These are phyloP conservation scores for Paracentrotus lividus DNA, from an alignment of 53 echinoderm and acorn worm genomes.

Conservation along the genomic window DNA sequence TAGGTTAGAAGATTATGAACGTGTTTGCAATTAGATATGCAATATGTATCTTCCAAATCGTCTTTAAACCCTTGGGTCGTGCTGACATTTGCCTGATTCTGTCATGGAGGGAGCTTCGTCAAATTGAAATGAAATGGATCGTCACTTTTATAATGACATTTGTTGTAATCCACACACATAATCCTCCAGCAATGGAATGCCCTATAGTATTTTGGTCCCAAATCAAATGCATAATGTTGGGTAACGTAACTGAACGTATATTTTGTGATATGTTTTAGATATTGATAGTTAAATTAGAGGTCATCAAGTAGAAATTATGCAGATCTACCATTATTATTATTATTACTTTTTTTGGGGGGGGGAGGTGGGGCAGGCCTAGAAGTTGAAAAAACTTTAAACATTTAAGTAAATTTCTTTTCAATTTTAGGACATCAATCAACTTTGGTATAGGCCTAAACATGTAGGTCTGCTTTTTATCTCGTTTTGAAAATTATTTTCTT, in stretches of 20 bases:
- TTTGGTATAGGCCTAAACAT: no score
- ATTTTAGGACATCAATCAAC: no score
- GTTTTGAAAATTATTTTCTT: no score
- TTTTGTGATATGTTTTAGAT: no score
- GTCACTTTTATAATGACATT: background rate
- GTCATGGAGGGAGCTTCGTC: background rate
- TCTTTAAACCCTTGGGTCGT: background rate
- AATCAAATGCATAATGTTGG: background rate
- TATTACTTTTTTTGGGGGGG: no score
- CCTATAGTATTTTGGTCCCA: background rate
- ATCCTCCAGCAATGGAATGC: background rate
- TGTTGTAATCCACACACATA: background rate
- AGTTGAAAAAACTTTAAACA: no score
- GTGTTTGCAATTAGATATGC: background rate
- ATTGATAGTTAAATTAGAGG: no score
- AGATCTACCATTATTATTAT: no score
- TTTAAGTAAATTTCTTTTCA: no score
- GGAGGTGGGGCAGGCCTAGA: no score
- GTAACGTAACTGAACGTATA: background rate
- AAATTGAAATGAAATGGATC: background rate
- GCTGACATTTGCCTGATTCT: background rate
- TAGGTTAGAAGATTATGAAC: background rate
- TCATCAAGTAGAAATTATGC: no score
- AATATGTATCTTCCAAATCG: background rate
- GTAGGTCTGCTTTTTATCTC: no score